These are phyloP conservation scores for Pycnonotus jocosus DNA, from an alignment of 2,113 vertebrate species.

Conservation along the genomic window DNA sequence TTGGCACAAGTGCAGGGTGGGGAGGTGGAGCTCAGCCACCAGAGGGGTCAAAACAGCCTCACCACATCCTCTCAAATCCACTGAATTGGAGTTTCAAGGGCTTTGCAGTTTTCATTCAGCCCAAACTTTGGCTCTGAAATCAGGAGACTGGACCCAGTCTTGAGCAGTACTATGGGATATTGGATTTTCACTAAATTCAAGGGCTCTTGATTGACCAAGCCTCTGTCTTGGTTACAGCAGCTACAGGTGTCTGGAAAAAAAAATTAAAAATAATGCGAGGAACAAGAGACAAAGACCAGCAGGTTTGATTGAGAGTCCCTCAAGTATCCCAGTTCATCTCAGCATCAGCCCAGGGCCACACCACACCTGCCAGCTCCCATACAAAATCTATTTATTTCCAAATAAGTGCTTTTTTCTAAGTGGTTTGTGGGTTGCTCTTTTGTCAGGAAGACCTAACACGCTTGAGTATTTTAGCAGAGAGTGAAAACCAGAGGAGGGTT, in stretches of 20 bases:
- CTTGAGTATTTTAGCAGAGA: not conserved
- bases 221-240: not conserved
- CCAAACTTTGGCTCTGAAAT: not conserved
- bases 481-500: not conserved
- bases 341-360: not conserved
- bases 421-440: not conserved
- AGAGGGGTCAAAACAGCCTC: not conserved
- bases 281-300: not conserved
- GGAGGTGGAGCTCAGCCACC: not conserved
- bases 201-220: not conserved
- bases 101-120: not conserved
- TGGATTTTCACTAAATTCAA: not conserved
- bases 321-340: not conserved
- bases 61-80: not conserved
- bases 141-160: not conserved
- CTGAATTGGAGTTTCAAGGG: not conserved
- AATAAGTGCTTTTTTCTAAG: not conserved
- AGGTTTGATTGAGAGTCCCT: not conserved
- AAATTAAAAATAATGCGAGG: not conserved
- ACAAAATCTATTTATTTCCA: not conserved
- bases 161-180: not conserved
- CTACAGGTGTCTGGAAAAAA: not conserved
- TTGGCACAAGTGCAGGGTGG: not conserved
- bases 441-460: not conserved
- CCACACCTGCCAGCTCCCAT: not conserved